Evolutionary conservation across 2,113 vertebrate genomes (phyloP).

Genomic region (Deroptyus accipitrinus): DNA sequence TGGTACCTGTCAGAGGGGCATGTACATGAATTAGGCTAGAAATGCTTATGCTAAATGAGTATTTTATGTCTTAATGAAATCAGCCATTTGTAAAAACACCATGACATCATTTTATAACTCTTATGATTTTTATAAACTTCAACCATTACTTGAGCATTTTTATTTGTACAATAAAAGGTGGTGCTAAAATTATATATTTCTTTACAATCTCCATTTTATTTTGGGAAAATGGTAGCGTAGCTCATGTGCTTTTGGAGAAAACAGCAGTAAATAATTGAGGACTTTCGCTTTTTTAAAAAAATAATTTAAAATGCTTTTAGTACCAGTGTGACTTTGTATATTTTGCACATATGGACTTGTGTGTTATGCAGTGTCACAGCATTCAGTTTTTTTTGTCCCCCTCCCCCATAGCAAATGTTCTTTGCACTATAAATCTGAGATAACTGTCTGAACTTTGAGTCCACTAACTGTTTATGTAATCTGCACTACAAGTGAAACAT

Average conservation of each 20-base stretch:
- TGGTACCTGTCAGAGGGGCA: not conserved
- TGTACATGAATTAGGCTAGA: not conserved
- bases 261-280: not conserved
- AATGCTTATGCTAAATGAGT: not conserved
- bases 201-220: constrained; percentile 16
- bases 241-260: not conserved
- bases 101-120: constrained; percentile 17
- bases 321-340: not conserved
- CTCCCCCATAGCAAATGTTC: not conserved
- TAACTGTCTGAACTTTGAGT: not conserved
- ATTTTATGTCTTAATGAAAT: not conserved
- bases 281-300: not conserved
- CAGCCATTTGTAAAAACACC: not conserved
- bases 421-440: not conserved
- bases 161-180: constrained; percentile 44
- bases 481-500: not conserved
- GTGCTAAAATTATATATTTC: constrained; percentile 29
- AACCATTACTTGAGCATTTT: not conserved
- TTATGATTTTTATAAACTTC: constrained; percentile 6
- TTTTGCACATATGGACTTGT: not conserved
- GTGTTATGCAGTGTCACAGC: not conserved
- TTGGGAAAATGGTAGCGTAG: not conserved
- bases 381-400: not conserved
- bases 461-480: not conserved
- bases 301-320: not conserved